Base-by-base conservation (phyloP, 2,888 invertebrate genomes). In the Spatulosminthurus flaviceps region DNA sequence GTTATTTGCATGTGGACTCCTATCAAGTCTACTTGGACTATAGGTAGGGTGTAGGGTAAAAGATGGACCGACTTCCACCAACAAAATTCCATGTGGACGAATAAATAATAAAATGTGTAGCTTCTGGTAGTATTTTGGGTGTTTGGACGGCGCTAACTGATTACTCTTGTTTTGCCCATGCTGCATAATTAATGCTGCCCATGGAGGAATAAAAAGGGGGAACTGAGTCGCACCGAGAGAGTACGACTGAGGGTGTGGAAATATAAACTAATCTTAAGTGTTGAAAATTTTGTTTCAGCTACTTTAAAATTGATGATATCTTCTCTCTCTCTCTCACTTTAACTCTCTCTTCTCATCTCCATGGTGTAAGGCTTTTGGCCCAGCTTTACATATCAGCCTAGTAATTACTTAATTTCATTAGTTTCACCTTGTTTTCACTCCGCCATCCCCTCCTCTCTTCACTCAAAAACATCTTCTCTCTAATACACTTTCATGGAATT, bases 231-330 rank as follows among this genome's bases (percentile, higher is more conserved):
- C 51, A 51, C 19, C 51, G n/a, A 51, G 51, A 51, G 51, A 51
- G 19, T 51, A 13, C 51, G 16, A 51, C 51, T 42, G 72, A 72
- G 51, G 72, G 72, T 51, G 72, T 42, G 51, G 51, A 72, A 51
- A 43, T 72, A 41, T 72, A 72, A 72, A 51, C 72, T 72, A 72
- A 72, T 72, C 72, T 51, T 72, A 72, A 72, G 72, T 72, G 72
- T 72, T 72, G 72, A 72, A 72, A 71, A 51, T 51, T 51, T 72
- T 72, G 72, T 61, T 61, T 13, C 26, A 76, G 76, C 76, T 76
- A 76, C 76, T 76, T 76, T 76, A 76, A 76, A 76, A 76, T 76
- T 76, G 76, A 76, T 76, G 64, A 76, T 67, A 76, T 72, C 71
- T 71, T 71, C 42, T 71, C 24, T 42, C 22, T 41, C 19, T 51